Conservation (phyloP, 2,888 invertebrate genomes). For the Cosmorhoe ocellata region DNA sequence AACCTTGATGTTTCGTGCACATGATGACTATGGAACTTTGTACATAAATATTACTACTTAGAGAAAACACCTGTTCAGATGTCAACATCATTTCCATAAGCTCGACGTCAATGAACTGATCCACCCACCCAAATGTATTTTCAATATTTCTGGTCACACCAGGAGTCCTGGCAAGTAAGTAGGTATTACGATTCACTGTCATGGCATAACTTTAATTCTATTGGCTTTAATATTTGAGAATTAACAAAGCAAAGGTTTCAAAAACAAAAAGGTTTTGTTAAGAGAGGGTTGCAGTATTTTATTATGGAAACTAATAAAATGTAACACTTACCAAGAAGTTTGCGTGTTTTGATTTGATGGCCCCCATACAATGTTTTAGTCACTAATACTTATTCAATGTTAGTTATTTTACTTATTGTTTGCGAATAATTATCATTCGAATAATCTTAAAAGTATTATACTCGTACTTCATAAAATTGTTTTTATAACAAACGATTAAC, state of each 20-base stretch:
- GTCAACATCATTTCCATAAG: constrained; percentile 5
- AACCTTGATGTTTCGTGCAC: too few relatives aligned
- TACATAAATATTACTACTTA: too few relatives aligned
- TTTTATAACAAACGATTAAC: constrained; percentile 45
- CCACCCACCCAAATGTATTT: constrained; percentile 1
- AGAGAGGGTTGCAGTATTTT: too few relatives aligned
- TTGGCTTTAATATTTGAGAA: too few relatives aligned
- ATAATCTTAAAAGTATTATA: too few relatives aligned
- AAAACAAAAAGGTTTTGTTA: too few relatives aligned
- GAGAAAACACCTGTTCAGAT: constrained; percentile 2
- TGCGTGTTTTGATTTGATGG: constrained; percentile 73
- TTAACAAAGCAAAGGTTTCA: too few relatives aligned
- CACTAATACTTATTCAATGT: constrained; percentile 8
- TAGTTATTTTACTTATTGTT: background rate
- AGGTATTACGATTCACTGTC: too few relatives aligned
- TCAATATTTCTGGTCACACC: constrained; percentile 1
- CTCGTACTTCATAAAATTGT: background rate
- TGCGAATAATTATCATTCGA: background rate
- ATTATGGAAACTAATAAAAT: background rate
- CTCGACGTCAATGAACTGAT: background rate
- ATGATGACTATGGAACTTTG: too few relatives aligned
- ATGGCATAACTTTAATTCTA: too few relatives aligned
- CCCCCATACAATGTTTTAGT: constrained; percentile 72
- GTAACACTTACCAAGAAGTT: constrained; percentile 60
- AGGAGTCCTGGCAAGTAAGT: too few relatives aligned